Percentiles rank a stretch among this genome's conserved stretches.
Evolutionary conservation across 2,113 vertebrate genomes (phyloP).

Genomic region (Taurulus bubalis): DNA sequence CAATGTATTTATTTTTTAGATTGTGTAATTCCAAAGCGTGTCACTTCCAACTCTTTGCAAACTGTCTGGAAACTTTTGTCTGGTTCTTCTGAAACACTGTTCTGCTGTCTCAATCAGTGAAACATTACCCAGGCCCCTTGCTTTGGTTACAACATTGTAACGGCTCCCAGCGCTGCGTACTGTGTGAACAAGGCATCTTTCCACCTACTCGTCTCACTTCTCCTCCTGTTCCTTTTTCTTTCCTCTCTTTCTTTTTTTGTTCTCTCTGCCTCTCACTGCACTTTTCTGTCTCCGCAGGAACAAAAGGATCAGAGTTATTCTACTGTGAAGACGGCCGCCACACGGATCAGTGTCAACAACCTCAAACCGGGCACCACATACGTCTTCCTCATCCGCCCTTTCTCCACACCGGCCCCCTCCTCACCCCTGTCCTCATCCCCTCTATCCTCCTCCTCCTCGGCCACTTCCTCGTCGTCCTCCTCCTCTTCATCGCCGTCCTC

Average conservation of each 20-base stretch:
- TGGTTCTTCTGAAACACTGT: neutral
- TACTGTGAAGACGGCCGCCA: constrained; percentile 90
- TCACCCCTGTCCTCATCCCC: constrained; percentile 89
- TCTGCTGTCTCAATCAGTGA: constrained; percentile 1
- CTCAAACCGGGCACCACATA: constrained; percentile 94
- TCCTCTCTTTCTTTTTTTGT: neutral
- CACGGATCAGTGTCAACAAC: constrained; percentile 92
- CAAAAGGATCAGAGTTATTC: constrained; percentile 96
- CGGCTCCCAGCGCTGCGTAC: constrained; percentile 10
- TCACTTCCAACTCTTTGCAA: neutral
- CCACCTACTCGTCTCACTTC: constrained; percentile 49
- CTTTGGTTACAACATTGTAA: constrained; percentile 28
- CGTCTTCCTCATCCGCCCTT: constrained; percentile 92
- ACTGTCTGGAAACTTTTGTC: constrained; percentile 5
- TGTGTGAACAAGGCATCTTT: constrained; percentile 38
- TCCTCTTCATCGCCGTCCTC: constrained; percentile 87
- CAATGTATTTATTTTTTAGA: constrained; percentile 1
- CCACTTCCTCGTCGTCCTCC: constrained; percentile 83
- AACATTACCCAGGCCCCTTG: constrained; percentile 17
- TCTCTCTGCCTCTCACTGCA: constrained; percentile 30
- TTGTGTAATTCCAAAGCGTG: constrained; percentile 5
- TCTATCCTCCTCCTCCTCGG: constrained; percentile 81
- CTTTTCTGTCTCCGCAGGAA: constrained; percentile 81
- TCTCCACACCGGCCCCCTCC: constrained; percentile 85
- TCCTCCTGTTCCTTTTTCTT: neutral